These are phyloP conservation scores for Galerucella calmariensis DNA, from an alignment of 2,888 invertebrate species.

Conservation along the genomic window DNA sequence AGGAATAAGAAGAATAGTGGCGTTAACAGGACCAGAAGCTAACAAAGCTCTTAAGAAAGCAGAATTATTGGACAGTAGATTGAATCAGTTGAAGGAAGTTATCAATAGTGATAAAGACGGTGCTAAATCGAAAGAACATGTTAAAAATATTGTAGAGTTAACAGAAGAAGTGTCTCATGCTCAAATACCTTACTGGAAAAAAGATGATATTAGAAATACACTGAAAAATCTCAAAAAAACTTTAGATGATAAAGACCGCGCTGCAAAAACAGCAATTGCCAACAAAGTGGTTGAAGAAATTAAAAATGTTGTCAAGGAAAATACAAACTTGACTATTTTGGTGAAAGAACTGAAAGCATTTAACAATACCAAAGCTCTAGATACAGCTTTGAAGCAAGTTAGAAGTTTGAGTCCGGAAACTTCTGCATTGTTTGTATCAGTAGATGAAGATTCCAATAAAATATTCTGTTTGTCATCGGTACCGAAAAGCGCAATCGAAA, in stretches of 20 bases:
- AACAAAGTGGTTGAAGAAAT: slow-evolving; percentile 84
- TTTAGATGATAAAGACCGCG: slow-evolving; percentile 91
- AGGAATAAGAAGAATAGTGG: slow-evolving; percentile 95
- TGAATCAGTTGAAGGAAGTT: slow-evolving; percentile 72
- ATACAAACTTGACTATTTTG: slow-evolving; percentile 76
- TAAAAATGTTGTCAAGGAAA: slow-evolving; percentile 79
- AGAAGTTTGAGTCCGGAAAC: slow-evolving; percentile 83
- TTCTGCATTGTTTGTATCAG: slow-evolving; percentile 94
- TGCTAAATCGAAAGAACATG: slow-evolving; percentile 68
- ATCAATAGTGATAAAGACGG: slow-evolving; percentile 70
- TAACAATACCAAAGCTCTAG: slow-evolving; percentile 94
- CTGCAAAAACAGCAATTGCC: slow-evolving; percentile 81
- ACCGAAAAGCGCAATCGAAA: slow-evolving; percentile 77
- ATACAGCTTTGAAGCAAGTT: slow-evolving; percentile 92
- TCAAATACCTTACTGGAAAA: slow-evolving; percentile 91
- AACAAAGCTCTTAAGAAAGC: slow-evolving; percentile 85
- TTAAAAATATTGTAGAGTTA: slow-evolving; percentile 76
- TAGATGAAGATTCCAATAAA: slow-evolving; percentile 87
- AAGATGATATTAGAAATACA: slow-evolving; percentile 86
- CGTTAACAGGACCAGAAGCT: slow-evolving; percentile 95
- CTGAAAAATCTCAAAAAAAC: slow-evolving; percentile 88
- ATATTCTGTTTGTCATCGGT: slow-evolving; percentile 91
- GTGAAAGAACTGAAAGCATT: slow-evolving; percentile 88
- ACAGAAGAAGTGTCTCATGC: slow-evolving; percentile 91
- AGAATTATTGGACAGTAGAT: slow-evolving; percentile 80